Evolutionary conservation across 1,140 invertebrate species (phyloP).

Genomic region (Heliconius eleuchia): DNA sequence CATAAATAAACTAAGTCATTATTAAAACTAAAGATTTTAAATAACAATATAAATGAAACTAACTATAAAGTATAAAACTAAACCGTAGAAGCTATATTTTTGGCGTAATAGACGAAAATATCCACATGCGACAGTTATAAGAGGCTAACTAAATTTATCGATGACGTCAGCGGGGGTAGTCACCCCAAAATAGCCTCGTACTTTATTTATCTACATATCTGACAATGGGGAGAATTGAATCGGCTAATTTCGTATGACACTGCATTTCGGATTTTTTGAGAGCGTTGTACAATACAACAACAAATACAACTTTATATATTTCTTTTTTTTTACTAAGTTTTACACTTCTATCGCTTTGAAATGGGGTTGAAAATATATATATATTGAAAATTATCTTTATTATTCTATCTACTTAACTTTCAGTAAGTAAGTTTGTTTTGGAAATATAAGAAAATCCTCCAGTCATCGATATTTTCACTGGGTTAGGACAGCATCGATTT

Average conservation of each 20-base stretch:
- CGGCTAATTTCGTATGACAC: slow-evolving; percentile 26
- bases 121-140: slow-evolving; percentile 14
- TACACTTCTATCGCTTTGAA: not conserved
- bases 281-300: too few relatives aligned
- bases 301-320: not conserved
- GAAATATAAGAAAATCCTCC: too few relatives aligned
- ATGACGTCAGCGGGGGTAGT: slow-evolving; percentile 18
- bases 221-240: slow-evolving; percentile 34
- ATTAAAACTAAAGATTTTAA: too few relatives aligned
- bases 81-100: not conserved
- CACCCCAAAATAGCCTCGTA: slow-evolving; percentile 27
- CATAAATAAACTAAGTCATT: too few relatives aligned
- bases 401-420: too few relatives aligned
- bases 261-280: slow-evolving; percentile 2
- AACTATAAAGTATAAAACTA: not conserved
- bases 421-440: too few relatives aligned
- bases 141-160: slow-evolving; percentile 20
- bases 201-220: slow-evolving; percentile 29
- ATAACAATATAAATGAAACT: too few relatives aligned
- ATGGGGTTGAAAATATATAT: too few relatives aligned
- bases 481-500: too few relatives aligned
- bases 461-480: too few relatives aligned
- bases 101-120: not conserved
- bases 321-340: not conserved
- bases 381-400: too few relatives aligned